A percentile compares a stretch with the other conserved stretches of the same genome.
Conservation (phyloP, 2,113 vertebrate species). For the Xiphophorus maculatus region DNA sequence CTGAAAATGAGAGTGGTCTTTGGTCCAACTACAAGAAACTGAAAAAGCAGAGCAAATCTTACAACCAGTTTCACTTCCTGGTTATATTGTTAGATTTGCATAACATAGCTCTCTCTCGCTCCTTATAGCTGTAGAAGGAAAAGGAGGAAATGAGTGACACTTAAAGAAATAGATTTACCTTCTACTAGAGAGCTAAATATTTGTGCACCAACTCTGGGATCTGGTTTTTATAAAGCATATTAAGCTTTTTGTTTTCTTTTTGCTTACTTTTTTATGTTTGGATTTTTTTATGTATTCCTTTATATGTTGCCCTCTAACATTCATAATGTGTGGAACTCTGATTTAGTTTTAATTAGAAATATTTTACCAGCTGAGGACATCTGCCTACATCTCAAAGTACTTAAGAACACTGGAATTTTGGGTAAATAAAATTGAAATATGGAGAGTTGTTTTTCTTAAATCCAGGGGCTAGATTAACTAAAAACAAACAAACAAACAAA, state of each 20-base stretch:
- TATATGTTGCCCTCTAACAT: too few relatives aligned
- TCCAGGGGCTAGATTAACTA: background rate
- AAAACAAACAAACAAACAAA: background rate
- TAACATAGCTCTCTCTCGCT: conserved; percentile 4
- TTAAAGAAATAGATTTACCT: too few relatives aligned
- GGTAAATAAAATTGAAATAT: background rate
- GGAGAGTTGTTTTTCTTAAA: background rate
- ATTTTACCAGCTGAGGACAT: background rate
- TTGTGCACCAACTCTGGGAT: background rate
- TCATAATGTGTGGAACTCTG: too few relatives aligned
- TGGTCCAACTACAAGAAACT: background rate
- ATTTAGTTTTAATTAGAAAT: too few relatives aligned
- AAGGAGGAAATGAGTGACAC: background rate
- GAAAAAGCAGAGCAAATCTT: background rate
- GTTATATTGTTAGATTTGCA: background rate
- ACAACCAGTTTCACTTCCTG: background rate
- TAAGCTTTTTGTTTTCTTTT: too few relatives aligned
- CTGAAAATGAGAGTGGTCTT: background rate
- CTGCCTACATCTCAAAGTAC: background rate
- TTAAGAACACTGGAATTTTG: background rate
- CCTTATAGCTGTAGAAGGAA: background rate
- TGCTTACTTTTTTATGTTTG: too few relatives aligned
- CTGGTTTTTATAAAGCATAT: background rate
- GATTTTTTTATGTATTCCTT: too few relatives aligned
- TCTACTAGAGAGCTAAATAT: too few relatives aligned